Conservation (phyloP, 2,888 invertebrate species). For the Tenodera sinensis region DNA sequence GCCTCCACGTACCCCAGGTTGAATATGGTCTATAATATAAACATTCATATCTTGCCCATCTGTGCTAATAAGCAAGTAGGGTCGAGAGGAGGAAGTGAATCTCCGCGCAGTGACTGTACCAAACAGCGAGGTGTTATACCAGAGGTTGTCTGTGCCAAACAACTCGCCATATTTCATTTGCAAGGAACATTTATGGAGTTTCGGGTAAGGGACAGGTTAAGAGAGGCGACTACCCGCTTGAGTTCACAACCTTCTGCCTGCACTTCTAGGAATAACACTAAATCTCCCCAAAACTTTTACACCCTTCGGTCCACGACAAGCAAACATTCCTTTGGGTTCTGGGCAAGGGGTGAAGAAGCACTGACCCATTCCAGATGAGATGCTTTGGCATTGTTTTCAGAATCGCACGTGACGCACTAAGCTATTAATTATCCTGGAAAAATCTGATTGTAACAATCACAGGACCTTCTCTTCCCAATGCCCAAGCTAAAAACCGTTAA, state of each 20-base stretch:
- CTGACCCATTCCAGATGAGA: background rate
- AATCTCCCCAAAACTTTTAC: background rate
- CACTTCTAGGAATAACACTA: background rate
- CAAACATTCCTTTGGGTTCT: background rate
- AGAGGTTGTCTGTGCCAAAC: background rate
- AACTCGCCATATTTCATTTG: background rate
- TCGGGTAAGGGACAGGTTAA: background rate
- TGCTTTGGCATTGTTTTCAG: too few relatives aligned
- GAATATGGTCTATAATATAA: too few relatives aligned
- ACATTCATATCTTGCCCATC: too few relatives aligned
- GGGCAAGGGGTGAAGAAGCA: background rate
- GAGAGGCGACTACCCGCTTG: background rate
- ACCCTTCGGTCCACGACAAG: background rate
- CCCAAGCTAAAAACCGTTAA: too few relatives aligned
- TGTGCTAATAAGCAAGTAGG: too few relatives aligned
- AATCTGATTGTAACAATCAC: too few relatives aligned
- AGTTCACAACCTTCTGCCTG: background rate
- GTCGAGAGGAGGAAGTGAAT: background rate
- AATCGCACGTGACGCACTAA: too few relatives aligned
- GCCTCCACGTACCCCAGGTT: too few relatives aligned
- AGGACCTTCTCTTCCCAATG: too few relatives aligned
- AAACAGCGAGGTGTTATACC: background rate
- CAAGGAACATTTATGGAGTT: background rate
- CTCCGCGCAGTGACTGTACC: background rate
- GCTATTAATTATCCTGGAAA: too few relatives aligned